Evolutionary conservation across 2,797 vertebrate species (phyloP).

Genomic region (Sebastes glaucus): DNA sequence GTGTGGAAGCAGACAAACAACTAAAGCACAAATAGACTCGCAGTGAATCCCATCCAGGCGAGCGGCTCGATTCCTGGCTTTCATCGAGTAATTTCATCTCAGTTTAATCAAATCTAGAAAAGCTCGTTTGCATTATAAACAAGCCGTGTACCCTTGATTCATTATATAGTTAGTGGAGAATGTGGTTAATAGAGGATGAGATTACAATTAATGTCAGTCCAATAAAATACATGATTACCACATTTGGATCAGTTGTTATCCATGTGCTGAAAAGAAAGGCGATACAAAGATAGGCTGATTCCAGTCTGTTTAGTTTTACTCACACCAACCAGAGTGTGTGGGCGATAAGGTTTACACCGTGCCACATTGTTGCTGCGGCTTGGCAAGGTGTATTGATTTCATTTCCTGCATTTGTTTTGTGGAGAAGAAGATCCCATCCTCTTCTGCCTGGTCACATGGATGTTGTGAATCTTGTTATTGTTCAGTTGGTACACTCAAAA

Average conservation of each 20-base stretch:
- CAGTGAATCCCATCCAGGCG: conserved; percentile 35
- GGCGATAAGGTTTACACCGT: conserved; percentile 28
- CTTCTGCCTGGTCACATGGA: conserved; percentile 9
- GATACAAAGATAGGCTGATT: conserved; percentile 13
- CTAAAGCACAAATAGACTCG: conserved; percentile 24
- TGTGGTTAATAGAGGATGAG: conserved; percentile 54
- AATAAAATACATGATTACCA: conserved; percentile 60
- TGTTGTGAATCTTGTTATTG: neutral
- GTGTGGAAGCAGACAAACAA: conserved; percentile 47
- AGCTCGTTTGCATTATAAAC: conserved; percentile 39
- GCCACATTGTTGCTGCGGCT: conserved; percentile 2
- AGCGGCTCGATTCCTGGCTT: conserved; percentile 42
- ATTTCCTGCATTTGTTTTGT: conserved; percentile 41
- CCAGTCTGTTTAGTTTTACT: conserved; percentile 30
- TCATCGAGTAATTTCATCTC: conserved; percentile 57
- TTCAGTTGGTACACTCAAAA: conserved; percentile 4
- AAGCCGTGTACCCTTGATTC: conserved; percentile 37
- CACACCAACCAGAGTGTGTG: conserved; percentile 4
- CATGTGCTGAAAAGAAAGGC: conserved; percentile 1
- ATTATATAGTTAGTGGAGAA: conserved; percentile 49
- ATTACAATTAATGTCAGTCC: conserved; percentile 67
- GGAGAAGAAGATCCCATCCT: conserved; percentile 9
- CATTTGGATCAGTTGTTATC: conserved; percentile 52
- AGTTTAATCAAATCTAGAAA: conserved; percentile 56
- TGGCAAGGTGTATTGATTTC: conserved; percentile 38